phyloP scores from a whole-genome alignment of 2,113 vertebrate genomes.

The Petroica traversi region DNA sequence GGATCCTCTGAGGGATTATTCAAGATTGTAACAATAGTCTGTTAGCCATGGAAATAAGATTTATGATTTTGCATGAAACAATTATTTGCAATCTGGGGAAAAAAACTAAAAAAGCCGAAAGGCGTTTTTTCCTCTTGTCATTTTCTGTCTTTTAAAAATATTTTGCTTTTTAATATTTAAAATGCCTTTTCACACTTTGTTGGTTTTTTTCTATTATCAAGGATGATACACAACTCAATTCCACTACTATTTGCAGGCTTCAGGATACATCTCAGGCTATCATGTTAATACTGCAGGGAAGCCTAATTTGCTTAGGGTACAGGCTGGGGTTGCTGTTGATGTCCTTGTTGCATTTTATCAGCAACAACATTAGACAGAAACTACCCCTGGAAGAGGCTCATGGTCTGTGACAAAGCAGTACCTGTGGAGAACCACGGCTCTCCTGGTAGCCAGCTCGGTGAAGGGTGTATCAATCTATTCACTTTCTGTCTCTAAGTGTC shows the following conservation, averaged over 20 bases:
- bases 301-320: background rate
- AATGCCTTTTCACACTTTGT: background rate
- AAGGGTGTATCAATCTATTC: background rate
- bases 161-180: slow-evolving; percentile 46
- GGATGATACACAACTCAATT: background rate
- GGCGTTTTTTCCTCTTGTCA: background rate
- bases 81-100: background rate
- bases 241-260: background rate
- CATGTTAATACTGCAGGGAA: background rate
- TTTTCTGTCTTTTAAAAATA: background rate
- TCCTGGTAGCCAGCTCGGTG: background rate
- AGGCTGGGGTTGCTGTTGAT: background rate
- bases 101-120: background rate
- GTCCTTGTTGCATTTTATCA: background rate
- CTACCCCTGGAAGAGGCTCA: background rate
- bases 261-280: background rate
- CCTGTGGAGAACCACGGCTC: background rate
- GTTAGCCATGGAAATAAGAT: slow-evolving; percentile 20
- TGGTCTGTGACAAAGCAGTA: background rate
- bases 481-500: background rate
- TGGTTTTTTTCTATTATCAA: background rate
- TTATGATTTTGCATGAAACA: background rate
- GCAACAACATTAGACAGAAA: background rate
- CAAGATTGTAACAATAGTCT: slow-evolving; percentile 12
- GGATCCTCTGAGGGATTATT: slow-evolving; percentile 12